Evolutionary conservation across 2,113 vertebrate genomes (phyloP).

Genomic region (Salvelinus namaycush): DNA sequence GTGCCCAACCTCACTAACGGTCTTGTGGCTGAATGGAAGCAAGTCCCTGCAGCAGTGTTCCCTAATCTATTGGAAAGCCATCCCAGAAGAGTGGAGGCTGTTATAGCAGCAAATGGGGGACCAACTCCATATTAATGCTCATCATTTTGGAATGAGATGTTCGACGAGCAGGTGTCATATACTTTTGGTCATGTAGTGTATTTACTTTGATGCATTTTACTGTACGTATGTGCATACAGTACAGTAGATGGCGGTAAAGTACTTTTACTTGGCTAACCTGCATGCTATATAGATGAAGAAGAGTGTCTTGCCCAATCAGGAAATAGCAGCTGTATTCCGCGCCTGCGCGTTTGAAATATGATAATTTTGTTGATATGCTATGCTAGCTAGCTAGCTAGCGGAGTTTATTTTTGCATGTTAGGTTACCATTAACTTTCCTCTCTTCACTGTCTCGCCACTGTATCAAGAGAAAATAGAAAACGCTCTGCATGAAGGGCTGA

Average conservation of each 20-base stretch:
- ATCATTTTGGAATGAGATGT: too few relatives aligned
- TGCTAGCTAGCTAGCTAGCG: constrained; percentile 8
- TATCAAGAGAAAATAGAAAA: background rate
- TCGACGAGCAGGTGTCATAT: too few relatives aligned
- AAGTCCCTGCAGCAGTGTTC: too few relatives aligned
- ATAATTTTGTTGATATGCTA: constrained; percentile 38
- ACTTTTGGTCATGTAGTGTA: too few relatives aligned
- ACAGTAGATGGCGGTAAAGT: constrained; percentile 33
- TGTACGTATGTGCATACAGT: background rate
- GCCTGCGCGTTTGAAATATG: constrained; percentile 42
- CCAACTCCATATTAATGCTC: too few relatives aligned
- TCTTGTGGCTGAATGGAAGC: too few relatives aligned
- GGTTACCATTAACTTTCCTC: constrained; percentile 5
- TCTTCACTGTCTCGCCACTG: background rate
- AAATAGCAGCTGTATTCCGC: background rate
- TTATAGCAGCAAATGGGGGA: too few relatives aligned
- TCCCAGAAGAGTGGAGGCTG: too few relatives aligned
- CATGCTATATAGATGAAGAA: constrained; percentile 31
- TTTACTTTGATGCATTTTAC: background rate
- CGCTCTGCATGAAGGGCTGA: constrained; percentile 25
- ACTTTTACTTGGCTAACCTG: background rate
- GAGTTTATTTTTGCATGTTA: constrained; percentile 21
- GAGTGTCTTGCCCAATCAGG: constrained; percentile 45
- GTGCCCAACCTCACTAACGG: too few relatives aligned
- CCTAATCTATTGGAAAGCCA: too few relatives aligned